These are phyloP conservation scores for Lasiurus cinereus DNA, from an alignment of 2,113 vertebrate genomes.

Conservation along the genomic window DNA sequence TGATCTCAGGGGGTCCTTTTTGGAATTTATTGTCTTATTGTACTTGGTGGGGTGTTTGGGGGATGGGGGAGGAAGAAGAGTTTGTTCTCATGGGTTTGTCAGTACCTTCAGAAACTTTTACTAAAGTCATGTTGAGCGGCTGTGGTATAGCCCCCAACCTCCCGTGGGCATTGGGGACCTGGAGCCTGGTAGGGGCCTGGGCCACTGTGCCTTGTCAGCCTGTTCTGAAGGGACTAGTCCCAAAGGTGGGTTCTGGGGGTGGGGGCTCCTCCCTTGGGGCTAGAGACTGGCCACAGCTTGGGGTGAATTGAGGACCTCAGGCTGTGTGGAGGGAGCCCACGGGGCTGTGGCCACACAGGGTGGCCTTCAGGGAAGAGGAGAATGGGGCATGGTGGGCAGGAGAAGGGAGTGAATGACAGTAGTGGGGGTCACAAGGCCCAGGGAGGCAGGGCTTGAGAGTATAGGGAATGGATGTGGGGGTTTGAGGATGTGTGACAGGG, in stretches of 20 bases:
- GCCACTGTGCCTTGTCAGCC: background rate
- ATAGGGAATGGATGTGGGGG: background rate
- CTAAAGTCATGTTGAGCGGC: conserved; percentile 84
- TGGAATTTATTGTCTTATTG: conserved; percentile 83
- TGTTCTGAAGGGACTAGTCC: background rate
- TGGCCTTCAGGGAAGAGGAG: conserved; percentile 59
- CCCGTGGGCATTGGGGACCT: background rate
- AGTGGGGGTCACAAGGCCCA: fast-evolving
- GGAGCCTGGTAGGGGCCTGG: background rate
- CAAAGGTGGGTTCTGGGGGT: background rate
- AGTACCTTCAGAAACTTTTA: conserved; percentile 83
- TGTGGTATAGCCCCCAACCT: background rate
- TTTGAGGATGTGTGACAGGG: conserved; percentile 50
- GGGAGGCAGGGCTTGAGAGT: background rate
- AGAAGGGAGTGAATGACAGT: background rate
- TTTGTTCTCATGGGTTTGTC: conserved; percentile 54
- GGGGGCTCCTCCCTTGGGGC: background rate
- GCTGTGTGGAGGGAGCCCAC: background rate
- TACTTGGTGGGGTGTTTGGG: conserved; percentile 74
- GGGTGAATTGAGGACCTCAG: conserved; percentile 65
- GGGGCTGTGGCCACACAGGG: background rate
- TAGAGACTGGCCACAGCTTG: conserved; percentile 29
- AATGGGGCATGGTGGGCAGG: background rate
- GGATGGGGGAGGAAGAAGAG: conserved; percentile 52
- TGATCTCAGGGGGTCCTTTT: conserved; percentile 85